Evolutionary conservation across 2,888 invertebrate genomes (phyloP), one percentile per base, ranked within the genome.

Genomic region (Pemphredon lugubris): DNA sequence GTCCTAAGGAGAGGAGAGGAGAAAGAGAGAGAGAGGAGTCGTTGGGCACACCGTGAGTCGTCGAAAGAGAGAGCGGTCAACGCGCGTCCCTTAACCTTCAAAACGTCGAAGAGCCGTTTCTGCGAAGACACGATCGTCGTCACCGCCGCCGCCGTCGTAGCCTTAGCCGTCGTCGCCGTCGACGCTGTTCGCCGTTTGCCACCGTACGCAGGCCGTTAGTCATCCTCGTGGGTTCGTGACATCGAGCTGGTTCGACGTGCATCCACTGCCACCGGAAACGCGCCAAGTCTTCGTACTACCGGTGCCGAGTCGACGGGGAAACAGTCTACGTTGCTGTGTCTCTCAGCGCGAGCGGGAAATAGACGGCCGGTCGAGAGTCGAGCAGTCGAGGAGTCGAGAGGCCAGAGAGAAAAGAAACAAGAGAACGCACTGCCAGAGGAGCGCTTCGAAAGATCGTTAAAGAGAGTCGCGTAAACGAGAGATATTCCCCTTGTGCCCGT

Each of bases 31-130:
- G 48, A 67, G 61, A 63, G 60, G 69, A 76, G 66, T 76, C 44
- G 48, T 57, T 42, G 70, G 59, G 64, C 70, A 67, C 57, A 67
- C 66, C 64, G 77, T 57, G 70, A 80, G 69, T 77, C 77, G 69
- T 61, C 68, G 44, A 21, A 53, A 44, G 48, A 51, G 67, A 69
- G 71, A 76, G 58, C 64, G 80, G 73, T 61, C 73, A 68, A 71
- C 73, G 66, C 71, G 76, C 76, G 80, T 79, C 76, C 80, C 80
- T 79, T 77, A 80, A 79, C 71, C 81, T 79, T 64, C 67, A 72
- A 69, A 70, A 77, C 68, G 74, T 79, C 71, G 63, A 70, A 72
- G 79, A 77, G 77, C 77, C 77, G 71, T 80, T 79, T 80, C 81
- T 63, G 69, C 67, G 71, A 79, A 81, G 79, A 80, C 81, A 79